Evolutionary conservation across 1,140 invertebrate genomes (phyloP), one percentile per base, ranked within the genome.

Genomic region (Anagrus nilaparvatae): DNA sequence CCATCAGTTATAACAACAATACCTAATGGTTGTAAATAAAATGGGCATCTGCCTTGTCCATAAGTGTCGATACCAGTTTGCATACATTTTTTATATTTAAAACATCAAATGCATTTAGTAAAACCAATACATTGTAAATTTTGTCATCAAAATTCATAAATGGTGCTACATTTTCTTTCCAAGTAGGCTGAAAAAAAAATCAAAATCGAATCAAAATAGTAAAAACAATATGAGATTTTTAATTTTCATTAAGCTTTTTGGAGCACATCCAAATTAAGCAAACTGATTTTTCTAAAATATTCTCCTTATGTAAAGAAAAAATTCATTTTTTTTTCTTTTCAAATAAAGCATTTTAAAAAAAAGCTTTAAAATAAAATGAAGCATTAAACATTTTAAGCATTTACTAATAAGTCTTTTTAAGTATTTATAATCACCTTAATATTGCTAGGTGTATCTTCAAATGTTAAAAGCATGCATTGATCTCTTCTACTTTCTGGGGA

Each of bases 1-100:
- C 94, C 93, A 71, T 99, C 96, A 27, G 94, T 97, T 34, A 99
- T 94, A 24, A 94, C 83, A 51, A 99, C 92, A 56, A 99, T 97
- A 8, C 99, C 87, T 27, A 93, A 94, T 16, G 95, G 94, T 65
- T 99, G 96, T 33, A 98, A 66, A 70, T 90, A 99, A 71, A 93
- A 97, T 5, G 96, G 96, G 68, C 90, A 95, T 61, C 95, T 76
- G 32, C 96, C 96, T 71, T 96, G 87, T 1, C 92, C 91, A 70
- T 95, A 96, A 6, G 90, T 95, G 63, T 96, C 92, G 58, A 94
- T 94, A 18, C 94, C 94, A 49, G 91, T 92, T 62, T 97, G 94
- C 90, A 97, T 96, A 37, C 96, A 79, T 71, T 99, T n/a, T n/a
- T 99, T 47, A 99, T 82, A 69, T 99, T 99, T 16, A 99, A 71